phyloP scores from a whole-genome alignment of 1,140 invertebrate genomes.

The Lordiphosa collinella region DNA sequence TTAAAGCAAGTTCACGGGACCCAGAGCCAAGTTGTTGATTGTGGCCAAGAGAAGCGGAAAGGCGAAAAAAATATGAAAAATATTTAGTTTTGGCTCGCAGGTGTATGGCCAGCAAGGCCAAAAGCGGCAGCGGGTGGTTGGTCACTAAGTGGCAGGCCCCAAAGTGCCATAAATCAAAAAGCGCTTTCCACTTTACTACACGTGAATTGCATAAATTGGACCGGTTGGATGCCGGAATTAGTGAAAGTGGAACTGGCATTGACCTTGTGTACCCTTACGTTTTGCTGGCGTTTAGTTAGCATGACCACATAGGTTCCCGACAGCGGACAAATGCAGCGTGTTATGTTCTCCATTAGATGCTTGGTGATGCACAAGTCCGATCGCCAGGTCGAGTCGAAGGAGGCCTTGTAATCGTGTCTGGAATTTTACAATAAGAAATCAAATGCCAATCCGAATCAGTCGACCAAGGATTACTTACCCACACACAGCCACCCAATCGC shows the following conservation, averaged over 20 bases:
- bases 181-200: constrained; percentile 41
- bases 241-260: background rate
- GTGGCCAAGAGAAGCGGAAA: constrained; percentile 38
- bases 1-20: constrained; percentile 37
- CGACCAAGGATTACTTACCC: constrained; percentile 39
- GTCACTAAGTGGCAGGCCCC: constrained; percentile 30
- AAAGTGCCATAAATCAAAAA: constrained; percentile 49
- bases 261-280: constrained; percentile 77
- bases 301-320: constrained; percentile 83
- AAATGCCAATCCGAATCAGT: background rate
- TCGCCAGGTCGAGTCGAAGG: constrained; percentile 75
- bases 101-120: constrained; percentile 14
- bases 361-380: constrained; percentile 81
- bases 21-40: constrained; percentile 29
- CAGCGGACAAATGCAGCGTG: constrained; percentile 82
- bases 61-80: constrained; percentile 15
- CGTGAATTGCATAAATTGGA: constrained; percentile 50
- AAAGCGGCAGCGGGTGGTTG: background rate
- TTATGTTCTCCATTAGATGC: constrained; percentile 80
- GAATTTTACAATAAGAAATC: background rate
- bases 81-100: constrained; percentile 11
- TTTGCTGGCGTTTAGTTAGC: constrained; percentile 81
- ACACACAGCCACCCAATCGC: constrained; percentile 77
- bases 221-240: constrained; percentile 8
- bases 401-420: constrained; percentile 77